phyloP scores from a whole-genome alignment of 2,888 invertebrate species.

The Peribatodes rhomboidaria region DNA sequence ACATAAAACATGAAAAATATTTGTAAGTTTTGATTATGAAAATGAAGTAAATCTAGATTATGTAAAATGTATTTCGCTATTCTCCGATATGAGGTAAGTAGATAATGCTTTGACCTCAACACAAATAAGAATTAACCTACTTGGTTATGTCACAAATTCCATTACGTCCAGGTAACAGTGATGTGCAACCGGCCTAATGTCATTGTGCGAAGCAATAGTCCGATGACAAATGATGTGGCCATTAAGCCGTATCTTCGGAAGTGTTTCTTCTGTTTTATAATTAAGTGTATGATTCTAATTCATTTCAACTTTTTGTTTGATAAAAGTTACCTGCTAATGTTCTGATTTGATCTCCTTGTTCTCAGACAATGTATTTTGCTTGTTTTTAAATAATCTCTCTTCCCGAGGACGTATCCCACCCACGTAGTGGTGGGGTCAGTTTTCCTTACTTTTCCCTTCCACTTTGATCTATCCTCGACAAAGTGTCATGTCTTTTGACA shows the following conservation, averaged over 20 bases:
- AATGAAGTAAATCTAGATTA: background rate
- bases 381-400: too few species aligned
- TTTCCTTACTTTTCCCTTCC: too few species aligned
- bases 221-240: conserved; percentile 10
- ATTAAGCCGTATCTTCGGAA: conserved; percentile 8
- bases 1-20: background rate
- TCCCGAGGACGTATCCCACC: too few species aligned
- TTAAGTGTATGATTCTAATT: background rate
- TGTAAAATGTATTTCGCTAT: background rate
- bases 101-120: conserved; percentile 13
- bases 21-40: background rate
- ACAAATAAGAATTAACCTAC: conserved; percentile 22
- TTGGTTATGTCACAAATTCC: conserved; percentile 26
- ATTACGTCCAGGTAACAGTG: conserved; percentile 18
- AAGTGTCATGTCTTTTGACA: too few species aligned
- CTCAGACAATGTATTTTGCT: background rate
- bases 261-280: background rate
- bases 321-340: background rate
- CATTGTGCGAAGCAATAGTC: conserved; percentile 6
- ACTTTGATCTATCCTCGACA: too few species aligned
- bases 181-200: conserved; percentile 24
- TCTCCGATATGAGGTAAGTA: conserved; percentile 1
- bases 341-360: background rate
- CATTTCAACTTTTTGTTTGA: background rate
- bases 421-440: too few species aligned